Evolutionary conservation across 2,113 vertebrate species (phyloP), one percentile per base, ranked within the genome.

Genomic region (Abramis brama): DNA sequence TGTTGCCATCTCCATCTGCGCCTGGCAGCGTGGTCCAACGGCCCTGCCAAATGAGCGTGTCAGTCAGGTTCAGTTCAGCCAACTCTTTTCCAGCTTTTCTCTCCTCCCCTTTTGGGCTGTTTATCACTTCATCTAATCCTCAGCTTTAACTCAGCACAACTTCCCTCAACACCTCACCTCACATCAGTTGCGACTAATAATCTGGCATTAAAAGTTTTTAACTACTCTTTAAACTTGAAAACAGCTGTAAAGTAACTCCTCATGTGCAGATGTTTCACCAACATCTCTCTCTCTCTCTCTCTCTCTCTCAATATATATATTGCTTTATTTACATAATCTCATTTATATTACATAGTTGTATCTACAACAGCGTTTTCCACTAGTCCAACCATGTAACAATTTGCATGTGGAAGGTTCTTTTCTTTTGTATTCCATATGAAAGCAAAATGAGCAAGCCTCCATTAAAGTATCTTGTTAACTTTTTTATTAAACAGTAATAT

Each of bases 41-140:
- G 88, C 88, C 89, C 87, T 87, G 91, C 92, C 94, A 94, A 94
- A 92, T 91, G 88, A 89, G 92, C 90, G 84, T 91, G 91, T 94
- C 94, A 94, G 82, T 94, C 92, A 94, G 87, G 68, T 91, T 90
- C 84, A 90, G 90, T 91, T 91, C 85, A 84, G 87, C 88, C 93
- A 91, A 91, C 90, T 64, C 85, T 60, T 85, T 80, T 47, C 57
- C 13, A 2, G 43, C 71, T 75, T 50, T 36, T 60, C 43, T 30
- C 81, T 70, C 47, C 79, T 82, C 30, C 36, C 66, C 23, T 85
- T 87, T 87, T 80, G 84, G 79, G 86, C 83, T 81, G 62, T 85
- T 83, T 87, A 82, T 87, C 75, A 74, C 89, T 88, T 83, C 60
- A 86, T 59, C 68, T 85, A 83, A 89, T 87, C 68, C 83, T 85